phyloP scores from a whole-genome alignment of 1,140 invertebrate genomes.

The Drosophila varians region DNA sequence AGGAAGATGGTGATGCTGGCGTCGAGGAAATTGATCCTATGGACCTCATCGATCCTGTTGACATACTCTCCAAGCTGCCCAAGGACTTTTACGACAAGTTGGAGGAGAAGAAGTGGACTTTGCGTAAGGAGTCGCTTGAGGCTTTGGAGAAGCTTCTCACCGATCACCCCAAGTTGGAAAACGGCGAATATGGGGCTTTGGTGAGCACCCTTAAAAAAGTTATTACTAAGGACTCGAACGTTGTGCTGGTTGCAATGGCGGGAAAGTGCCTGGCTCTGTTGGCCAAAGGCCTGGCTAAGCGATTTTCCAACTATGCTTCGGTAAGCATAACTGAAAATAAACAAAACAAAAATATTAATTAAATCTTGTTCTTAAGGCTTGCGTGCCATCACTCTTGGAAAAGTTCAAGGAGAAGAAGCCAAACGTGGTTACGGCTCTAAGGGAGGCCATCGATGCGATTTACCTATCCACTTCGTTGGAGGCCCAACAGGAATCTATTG shows the following conservation, averaged over 20 bases:
- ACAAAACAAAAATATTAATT: background rate
- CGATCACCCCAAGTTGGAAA: constrained; percentile 93
- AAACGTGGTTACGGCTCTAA: constrained; percentile 92
- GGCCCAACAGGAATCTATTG: constrained; percentile 92
- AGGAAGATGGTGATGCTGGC: constrained; percentile 85
- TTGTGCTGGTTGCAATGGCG: constrained; percentile 94
- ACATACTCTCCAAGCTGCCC: constrained; percentile 95
- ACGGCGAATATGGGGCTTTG: constrained; percentile 96
- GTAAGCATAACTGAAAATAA: constrained; percentile 30
- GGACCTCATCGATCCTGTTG: constrained; percentile 95
- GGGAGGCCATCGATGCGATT: constrained; percentile 96
- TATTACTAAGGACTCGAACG: constrained; percentile 97
- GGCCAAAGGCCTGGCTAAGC: constrained; percentile 93
- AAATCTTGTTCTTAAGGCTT: constrained; percentile 83
- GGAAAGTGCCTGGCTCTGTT: constrained; percentile 93
- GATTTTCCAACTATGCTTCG: constrained; percentile 93
- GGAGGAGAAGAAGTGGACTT: constrained; percentile 99
- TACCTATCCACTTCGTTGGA: constrained; percentile 94
- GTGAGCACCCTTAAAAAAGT: constrained; percentile 95
- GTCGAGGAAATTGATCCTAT: constrained; percentile 93
- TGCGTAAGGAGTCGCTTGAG: constrained; percentile 96
- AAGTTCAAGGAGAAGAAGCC: constrained; percentile 99
- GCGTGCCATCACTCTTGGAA: constrained; percentile 92
- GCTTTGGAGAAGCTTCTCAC: constrained; percentile 91
- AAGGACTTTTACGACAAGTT: constrained; percentile 98